These are phyloP conservation scores for Narcine bancroftii DNA, from an alignment of 2,113 vertebrate species.

Conservation along the genomic window DNA sequence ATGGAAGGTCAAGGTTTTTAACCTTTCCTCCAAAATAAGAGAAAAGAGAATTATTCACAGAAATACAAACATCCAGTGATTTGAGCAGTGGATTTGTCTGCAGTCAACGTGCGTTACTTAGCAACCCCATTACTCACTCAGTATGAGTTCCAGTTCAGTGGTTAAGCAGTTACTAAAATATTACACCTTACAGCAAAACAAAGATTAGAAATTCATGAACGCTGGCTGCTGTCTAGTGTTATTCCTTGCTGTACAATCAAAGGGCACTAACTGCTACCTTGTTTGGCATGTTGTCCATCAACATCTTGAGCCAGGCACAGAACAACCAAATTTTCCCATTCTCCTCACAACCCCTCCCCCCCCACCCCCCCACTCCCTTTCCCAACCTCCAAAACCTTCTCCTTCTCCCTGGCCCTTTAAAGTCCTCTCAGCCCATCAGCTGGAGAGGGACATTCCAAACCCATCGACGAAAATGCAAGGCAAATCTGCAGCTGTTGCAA, in stretches of 20 bases:
- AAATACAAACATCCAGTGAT: not conserved
- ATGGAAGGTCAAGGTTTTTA: not conserved
- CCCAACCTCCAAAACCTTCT: too few species aligned
- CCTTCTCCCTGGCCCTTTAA: too few species aligned
- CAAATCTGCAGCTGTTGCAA: too few species aligned
- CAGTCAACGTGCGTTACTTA: constrained; percentile 20
- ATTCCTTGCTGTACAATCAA: not conserved
- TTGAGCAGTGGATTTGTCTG: not conserved
- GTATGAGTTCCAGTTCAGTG: not conserved
- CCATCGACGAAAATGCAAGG: too few species aligned
- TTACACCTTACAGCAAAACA: constrained; percentile 24
- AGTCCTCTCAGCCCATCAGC: too few species aligned
- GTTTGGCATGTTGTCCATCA: not conserved
- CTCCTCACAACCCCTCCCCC: too few species aligned
- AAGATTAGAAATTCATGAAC: constrained; percentile 14
- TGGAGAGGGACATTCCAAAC: too few species aligned
- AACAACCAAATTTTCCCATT: not conserved
- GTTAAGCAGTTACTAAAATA: not conserved
- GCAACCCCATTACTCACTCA: constrained; percentile 12
- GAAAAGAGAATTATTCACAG: not conserved
- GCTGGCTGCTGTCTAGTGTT: not conserved
- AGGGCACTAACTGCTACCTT: not conserved
- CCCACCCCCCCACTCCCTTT: too few species aligned
- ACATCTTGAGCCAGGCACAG: not conserved
- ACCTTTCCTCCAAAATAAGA: not conserved